Base-by-base conservation (phyloP, 2,797 vertebrate genomes). In the Galago senegalensis region DNA sequence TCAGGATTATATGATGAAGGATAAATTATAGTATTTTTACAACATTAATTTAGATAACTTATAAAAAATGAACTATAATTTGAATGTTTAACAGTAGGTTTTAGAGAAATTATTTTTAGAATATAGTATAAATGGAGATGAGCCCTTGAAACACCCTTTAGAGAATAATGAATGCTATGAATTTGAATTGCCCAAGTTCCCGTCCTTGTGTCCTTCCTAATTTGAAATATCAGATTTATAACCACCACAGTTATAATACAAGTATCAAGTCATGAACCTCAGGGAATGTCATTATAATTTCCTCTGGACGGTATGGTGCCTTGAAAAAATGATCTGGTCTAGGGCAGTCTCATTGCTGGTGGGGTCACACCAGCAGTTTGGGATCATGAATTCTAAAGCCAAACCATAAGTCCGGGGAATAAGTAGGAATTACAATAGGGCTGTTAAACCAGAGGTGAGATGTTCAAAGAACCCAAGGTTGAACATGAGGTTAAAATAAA, bases 351-450 rank as follows among this genome's bases (percentile, higher is more conserved):
- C 25, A n/a, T 63, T 49, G 83, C 49, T 61, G 29, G 18, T 4
- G 2, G 46, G 18, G 18, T 77, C 49, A 63, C 23, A 61, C 75
- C 49, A 84, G 56, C 29, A 61, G 6, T 49, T 87, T 65, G 21
- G 34, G 29, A 67, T 25, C 25, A 23, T 65, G 77, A 46, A 69
- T 83, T 58, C 20, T 65, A 84, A 90, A 93, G 79, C 16, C 29
- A 73, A 91, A 87, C 16, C 29, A n/a, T 87, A 89, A 91, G 46
- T 21, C 34, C 14, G 34, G n/a, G 9, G 56, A 69, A 56, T 83
- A 73, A 79, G 34, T 46, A 87, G 58, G 21, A 87, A 79, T 90
- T 93, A 25, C 58, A 87, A 67, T 37, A 83, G n/a, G 49, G 43
- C 8, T 65, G 79, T 53, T 60, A 87, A 79, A 37, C 25, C 65